Conservation (phyloP, 2,888 invertebrate genomes). For the Quadroppia sp. region DNA sequence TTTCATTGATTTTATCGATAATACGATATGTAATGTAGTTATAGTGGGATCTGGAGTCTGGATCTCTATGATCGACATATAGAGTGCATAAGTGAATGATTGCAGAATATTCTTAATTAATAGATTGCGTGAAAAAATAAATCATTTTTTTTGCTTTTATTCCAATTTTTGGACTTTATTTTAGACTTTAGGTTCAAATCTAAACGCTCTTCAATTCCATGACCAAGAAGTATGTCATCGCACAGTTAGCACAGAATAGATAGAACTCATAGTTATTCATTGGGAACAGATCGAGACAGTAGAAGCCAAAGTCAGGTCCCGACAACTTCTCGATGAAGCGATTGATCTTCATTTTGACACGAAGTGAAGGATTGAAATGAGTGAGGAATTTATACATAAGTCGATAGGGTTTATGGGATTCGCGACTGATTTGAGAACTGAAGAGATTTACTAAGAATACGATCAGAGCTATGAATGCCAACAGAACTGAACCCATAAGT, state of each 20-base stretch:
- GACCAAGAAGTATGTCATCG: not conserved
- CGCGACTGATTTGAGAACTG: not conserved
- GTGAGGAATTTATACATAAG: not conserved
- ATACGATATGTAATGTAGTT: too few relatives aligned
- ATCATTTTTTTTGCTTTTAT: too few relatives aligned
- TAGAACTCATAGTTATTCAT: slow-evolving; percentile 22
- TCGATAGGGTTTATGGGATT: not conserved
- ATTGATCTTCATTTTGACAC: not conserved
- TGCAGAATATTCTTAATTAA: too few relatives aligned
- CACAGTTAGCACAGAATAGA: not conserved
- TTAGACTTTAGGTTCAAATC: not conserved
- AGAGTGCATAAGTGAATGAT: too few relatives aligned
- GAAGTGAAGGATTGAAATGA: not conserved
- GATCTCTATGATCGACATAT: too few relatives aligned
- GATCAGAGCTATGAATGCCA: not conserved
- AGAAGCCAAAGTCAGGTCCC: slow-evolving; percentile 6
- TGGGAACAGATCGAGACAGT: not conserved
- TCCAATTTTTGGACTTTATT: too few relatives aligned
- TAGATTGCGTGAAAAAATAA: too few relatives aligned
- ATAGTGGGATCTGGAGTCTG: too few relatives aligned
- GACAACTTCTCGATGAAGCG: not conserved
- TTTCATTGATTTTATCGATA: too few relatives aligned
- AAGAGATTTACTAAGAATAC: not conserved
- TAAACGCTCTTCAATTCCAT: too few relatives aligned
- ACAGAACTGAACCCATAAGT: not conserved